Conservation (phyloP, 2,888 invertebrate genomes). For the Spilosoma lubricipeda region DNA sequence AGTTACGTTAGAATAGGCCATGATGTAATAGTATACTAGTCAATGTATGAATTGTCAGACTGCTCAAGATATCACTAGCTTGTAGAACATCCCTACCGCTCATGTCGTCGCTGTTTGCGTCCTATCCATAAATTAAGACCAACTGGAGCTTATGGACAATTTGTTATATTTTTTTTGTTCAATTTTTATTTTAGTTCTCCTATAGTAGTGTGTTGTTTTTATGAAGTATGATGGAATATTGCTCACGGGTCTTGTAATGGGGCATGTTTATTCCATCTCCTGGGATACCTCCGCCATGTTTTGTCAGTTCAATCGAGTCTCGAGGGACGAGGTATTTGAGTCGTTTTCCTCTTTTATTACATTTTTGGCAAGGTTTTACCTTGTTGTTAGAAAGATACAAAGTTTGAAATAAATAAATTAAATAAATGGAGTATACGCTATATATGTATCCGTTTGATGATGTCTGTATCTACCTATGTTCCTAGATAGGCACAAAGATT, state of each 20-base stretch:
- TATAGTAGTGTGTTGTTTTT: too few relatives aligned
- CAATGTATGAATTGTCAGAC: neutral
- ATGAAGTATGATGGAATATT: neutral
- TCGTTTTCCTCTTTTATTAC: constrained; percentile 4
- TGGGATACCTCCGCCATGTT: neutral
- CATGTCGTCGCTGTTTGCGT: neutral
- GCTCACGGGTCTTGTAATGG: neutral
- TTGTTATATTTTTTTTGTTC: neutral
- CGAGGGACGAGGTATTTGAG: constrained; percentile 2
- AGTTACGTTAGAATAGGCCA: neutral
- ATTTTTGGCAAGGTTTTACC: constrained; percentile 3
- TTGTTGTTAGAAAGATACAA: neutral
- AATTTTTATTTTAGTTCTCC: neutral
- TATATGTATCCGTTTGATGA: too few relatives aligned
- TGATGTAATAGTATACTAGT: neutral
- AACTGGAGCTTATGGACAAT: neutral
- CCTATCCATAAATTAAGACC: neutral
- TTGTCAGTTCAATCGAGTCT: constrained; percentile 8
- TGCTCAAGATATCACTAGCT: neutral
- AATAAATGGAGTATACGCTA: neutral
- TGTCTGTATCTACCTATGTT: too few relatives aligned
- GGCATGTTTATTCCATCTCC: neutral
- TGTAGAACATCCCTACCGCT: neutral
- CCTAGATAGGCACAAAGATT: too few relatives aligned
- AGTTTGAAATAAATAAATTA: neutral